These are phyloP conservation scores for Electrophaes corylata DNA, from an alignment of 2,888 invertebrate genomes.

Conservation along the genomic window DNA sequence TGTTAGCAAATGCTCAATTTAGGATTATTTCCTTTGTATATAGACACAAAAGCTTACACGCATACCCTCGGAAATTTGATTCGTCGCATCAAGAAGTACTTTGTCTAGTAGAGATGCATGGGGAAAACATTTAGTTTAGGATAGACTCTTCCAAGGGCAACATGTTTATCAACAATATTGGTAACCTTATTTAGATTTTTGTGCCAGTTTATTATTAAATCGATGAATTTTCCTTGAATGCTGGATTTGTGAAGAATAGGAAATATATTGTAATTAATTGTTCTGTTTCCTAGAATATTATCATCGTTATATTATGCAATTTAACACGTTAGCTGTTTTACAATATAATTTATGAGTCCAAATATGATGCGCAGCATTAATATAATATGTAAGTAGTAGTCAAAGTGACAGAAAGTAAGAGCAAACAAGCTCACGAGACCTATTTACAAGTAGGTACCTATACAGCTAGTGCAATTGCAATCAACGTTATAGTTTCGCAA, in stretches of 20 bases:
- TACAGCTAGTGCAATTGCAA: conserved; percentile 41
- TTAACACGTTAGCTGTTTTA: not conserved
- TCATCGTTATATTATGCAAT: no score
- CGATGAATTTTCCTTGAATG: conserved; percentile 27
- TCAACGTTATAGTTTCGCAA: conserved; percentile 48
- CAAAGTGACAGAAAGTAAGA: conserved; percentile 20
- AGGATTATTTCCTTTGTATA: conserved; percentile 18
- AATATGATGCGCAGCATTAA: no score
- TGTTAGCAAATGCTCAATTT: conserved; percentile 22
- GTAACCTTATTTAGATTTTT: conserved; percentile 7
- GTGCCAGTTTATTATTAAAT: conserved; percentile 13
- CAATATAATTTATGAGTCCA: not conserved
- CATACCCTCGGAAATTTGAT: conserved; percentile 19
- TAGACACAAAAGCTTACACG: conserved; percentile 22
- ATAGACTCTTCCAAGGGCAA: conserved; percentile 23
- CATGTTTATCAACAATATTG: conserved; percentile 11
- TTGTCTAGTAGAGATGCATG: not conserved
- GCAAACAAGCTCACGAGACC: conserved; percentile 30
- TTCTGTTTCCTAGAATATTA: not conserved
- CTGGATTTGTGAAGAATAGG: conserved; percentile 11
- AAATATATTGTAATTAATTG: conserved; percentile 12
- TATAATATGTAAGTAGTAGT: not conserved
- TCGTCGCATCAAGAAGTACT: conserved; percentile 8
- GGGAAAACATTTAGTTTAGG: conserved; percentile 5
- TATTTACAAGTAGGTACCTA: conserved; percentile 33